A percentile compares a stretch with the other conserved stretches of the same genome.
Evolutionary conservation across 2,888 invertebrate genomes (phyloP).

Genomic region (Macrophya alboannulata): DNA sequence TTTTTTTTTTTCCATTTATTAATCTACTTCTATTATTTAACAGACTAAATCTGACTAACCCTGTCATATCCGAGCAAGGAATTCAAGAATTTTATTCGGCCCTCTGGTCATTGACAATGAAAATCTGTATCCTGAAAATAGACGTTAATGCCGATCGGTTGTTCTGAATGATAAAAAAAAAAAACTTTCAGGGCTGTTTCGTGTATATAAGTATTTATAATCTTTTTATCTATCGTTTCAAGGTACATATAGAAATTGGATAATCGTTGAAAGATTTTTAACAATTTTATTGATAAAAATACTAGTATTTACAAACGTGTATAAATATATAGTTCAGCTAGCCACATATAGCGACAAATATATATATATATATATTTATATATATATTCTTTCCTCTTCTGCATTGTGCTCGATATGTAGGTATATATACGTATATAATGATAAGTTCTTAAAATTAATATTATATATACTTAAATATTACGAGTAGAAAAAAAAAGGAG

Average conservation of each 20-base stretch:
- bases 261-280: conserved; percentile 62
- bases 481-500: neutral
- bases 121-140: neutral
- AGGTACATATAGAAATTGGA: neutral
- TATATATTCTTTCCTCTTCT: neutral
- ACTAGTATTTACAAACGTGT: conserved; percentile 75
- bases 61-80: neutral
- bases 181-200: neutral
- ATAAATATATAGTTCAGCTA: conserved; percentile 48
- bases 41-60: neutral
- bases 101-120: conserved; percentile 4
- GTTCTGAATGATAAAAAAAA: neutral
- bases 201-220: neutral
- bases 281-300: conserved; percentile 76
- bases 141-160: neutral
- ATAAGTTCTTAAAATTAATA: conserved; percentile 13
- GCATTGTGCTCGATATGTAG: neutral
- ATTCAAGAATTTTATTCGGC: conserved; percentile 5
- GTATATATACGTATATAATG: conserved; percentile 10
- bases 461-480: conserved; percentile 20
- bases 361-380: conserved; percentile 5
- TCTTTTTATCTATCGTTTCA: neutral
- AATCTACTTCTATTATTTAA: neutral
- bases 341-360: neutral
- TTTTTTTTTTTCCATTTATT: neutral